Percentiles rank a stretch among this genome's conserved stretches.
Conservation (phyloP, 2,113 vertebrate genomes). For the Alosa alosa region DNA sequence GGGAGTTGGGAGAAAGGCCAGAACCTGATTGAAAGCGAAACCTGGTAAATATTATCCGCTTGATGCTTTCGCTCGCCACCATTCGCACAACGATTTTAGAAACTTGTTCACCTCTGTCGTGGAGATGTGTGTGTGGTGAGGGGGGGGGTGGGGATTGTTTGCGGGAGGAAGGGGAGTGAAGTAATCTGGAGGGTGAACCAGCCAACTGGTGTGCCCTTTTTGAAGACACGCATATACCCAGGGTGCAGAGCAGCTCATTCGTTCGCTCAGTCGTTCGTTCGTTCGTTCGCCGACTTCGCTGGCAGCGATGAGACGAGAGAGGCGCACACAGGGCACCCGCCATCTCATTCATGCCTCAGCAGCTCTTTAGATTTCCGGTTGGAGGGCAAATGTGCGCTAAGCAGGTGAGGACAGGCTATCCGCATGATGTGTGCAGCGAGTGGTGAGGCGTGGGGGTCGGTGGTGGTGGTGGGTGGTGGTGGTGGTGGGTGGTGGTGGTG, state of each 20-base stretch:
- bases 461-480: neutral
- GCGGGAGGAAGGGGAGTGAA: conserved; percentile 5
- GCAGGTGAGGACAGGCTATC: conserved; percentile 29
- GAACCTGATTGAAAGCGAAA: conserved; percentile 65
- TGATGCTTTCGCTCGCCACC: conserved; percentile 31
- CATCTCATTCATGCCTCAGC: conserved; percentile 10
- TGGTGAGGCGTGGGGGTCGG: neutral
- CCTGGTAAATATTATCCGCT: conserved; percentile 48
- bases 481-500: neutral
- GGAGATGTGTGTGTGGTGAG: conserved; percentile 18
- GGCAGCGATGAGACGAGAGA: conserved; percentile 4
- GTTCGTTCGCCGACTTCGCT: neutral
- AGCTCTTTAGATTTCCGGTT: conserved; percentile 23
- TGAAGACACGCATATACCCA: conserved; percentile 50
- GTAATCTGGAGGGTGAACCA: conserved; percentile 54
- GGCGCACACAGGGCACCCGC: neutral
- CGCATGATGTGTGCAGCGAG: conserved; percentile 8
- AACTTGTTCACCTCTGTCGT: neutral
- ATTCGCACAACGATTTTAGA: neutral
- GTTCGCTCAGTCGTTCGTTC: neutral
- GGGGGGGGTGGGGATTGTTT: neutral
- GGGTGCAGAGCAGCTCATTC: conserved; percentile 45
- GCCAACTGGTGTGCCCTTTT: conserved; percentile 63
- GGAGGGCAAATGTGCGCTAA: conserved; percentile 21
- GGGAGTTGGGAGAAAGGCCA: conserved; percentile 62